Percentiles rank a stretch among this genome's conserved stretches.
Conservation (phyloP, 1,140 invertebrate species). For the Saccostrea echinata region DNA sequence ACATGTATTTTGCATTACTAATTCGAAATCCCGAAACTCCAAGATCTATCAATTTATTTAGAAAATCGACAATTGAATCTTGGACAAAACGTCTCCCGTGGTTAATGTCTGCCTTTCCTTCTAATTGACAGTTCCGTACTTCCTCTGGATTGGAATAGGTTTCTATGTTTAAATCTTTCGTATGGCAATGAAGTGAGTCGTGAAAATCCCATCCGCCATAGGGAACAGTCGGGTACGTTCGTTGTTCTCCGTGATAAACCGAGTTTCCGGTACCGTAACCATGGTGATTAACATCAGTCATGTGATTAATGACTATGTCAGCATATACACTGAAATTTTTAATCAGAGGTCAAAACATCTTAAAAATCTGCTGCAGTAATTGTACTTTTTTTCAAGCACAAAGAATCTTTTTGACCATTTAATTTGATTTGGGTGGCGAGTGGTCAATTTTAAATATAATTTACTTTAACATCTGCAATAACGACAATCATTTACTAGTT, state of each 20-base stretch:
- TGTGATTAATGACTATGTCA: slow-evolving; percentile 93
- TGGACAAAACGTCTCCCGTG: slow-evolving; percentile 85
- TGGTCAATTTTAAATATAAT: too few relatives aligned
- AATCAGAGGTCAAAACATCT: too few relatives aligned
- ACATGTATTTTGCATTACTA: slow-evolving; percentile 77
- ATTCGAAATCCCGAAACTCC: slow-evolving; percentile 88
- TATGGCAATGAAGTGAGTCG: slow-evolving; percentile 73
- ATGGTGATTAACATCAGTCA: slow-evolving; percentile 84
- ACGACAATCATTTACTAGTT: too few relatives aligned
- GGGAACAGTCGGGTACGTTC: slow-evolving; percentile 81
- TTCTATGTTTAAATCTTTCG: slow-evolving; percentile 73
- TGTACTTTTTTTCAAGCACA: too few relatives aligned
- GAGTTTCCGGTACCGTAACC: slow-evolving; percentile 75
- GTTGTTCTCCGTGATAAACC: slow-evolving; percentile 75
- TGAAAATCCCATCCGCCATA: slow-evolving; percentile 77
- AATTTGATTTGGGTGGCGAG: too few relatives aligned
- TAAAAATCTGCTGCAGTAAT: too few relatives aligned
- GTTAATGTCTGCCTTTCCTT: slow-evolving; percentile 88
- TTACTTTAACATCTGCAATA: too few relatives aligned
- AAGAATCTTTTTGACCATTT: too few relatives aligned
- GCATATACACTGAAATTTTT: slow-evolving; percentile 86
- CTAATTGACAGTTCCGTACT: slow-evolving; percentile 86
- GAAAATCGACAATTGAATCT: slow-evolving; percentile 85
- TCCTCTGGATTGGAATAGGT: slow-evolving; percentile 75
- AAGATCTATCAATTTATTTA: slow-evolving; percentile 83